phyloP scores from a whole-genome alignment of 1,140 invertebrate genomes.

The Cydia fagiglandana region DNA sequence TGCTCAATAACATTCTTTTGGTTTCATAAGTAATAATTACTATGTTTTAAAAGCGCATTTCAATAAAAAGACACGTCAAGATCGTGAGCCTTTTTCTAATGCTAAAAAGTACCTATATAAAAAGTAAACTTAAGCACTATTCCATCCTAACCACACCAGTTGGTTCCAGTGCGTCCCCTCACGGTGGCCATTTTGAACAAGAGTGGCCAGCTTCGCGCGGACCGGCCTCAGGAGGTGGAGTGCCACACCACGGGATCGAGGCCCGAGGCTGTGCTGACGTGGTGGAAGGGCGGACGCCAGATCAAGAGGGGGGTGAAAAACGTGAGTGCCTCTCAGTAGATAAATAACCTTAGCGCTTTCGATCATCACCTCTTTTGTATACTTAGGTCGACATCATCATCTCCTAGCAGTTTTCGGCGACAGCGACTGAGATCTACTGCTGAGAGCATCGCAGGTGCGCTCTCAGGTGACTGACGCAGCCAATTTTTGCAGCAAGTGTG shows the following conservation, averaged over 20 bases:
- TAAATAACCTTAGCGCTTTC: too few relatives aligned
- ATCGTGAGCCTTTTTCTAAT: too few relatives aligned
- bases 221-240: slow-evolving; percentile 88
- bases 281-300: slow-evolving; percentile 89
- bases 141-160: slow-evolving; percentile 35
- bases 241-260: slow-evolving; percentile 89
- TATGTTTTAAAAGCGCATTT: too few relatives aligned
- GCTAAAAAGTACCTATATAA: too few relatives aligned
- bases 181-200: slow-evolving; percentile 88
- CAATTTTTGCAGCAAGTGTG: background rate
- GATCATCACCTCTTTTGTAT: too few relatives aligned
- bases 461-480: background rate
- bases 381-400: too few relatives aligned
- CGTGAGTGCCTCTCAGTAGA: slow-evolving; percentile 79
- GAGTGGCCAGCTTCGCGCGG: slow-evolving; percentile 87
- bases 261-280: slow-evolving; percentile 88
- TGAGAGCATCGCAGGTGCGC: too few relatives aligned
- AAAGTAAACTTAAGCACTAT: background rate
- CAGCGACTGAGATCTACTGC: background rate
- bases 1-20: too few relatives aligned
- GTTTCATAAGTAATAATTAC: too few relatives aligned
- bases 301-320: slow-evolving; percentile 86
- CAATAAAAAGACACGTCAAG: too few relatives aligned
- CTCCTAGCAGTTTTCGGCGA: background rate
- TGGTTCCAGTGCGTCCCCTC: slow-evolving; percentile 88